Evolutionary conservation across 2,888 invertebrate species (phyloP).

Genomic region (Tenthredo mesomela): DNA sequence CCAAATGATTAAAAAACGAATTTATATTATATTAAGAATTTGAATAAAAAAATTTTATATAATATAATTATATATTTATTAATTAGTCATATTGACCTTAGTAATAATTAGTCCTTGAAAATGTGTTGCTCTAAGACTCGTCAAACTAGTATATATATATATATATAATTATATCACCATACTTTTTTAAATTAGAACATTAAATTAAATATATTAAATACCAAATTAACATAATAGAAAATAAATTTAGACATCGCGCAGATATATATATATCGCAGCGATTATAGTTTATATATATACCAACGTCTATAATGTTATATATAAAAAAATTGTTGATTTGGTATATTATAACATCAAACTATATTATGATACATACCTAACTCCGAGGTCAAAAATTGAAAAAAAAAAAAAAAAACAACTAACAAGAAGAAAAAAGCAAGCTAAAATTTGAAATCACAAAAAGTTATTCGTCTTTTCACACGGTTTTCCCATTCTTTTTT

Average conservation of each 20-base stretch:
- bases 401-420: not conserved
- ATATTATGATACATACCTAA: not conserved
- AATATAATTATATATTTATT: not conserved
- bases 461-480: not conserved
- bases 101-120: not conserved
- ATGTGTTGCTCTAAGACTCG: not conserved
- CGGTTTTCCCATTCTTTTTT: not conserved
- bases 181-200: not conserved
- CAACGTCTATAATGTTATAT: not conserved
- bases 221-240: not conserved
- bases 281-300: no score
- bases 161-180: not conserved
- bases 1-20: no score
- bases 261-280: no score
- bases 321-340: not conserved
- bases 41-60: not conserved
- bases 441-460: not conserved
- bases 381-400: not conserved
- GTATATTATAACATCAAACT: not conserved
- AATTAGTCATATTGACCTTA: not conserved
- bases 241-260: not conserved
- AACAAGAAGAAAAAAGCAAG: no score
- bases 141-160: not conserved
- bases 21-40: no score
- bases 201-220: not conserved